phyloP scores from a whole-genome alignment of 2,888 invertebrate genomes.

The Sepioteuthis lessoniana region DNA sequence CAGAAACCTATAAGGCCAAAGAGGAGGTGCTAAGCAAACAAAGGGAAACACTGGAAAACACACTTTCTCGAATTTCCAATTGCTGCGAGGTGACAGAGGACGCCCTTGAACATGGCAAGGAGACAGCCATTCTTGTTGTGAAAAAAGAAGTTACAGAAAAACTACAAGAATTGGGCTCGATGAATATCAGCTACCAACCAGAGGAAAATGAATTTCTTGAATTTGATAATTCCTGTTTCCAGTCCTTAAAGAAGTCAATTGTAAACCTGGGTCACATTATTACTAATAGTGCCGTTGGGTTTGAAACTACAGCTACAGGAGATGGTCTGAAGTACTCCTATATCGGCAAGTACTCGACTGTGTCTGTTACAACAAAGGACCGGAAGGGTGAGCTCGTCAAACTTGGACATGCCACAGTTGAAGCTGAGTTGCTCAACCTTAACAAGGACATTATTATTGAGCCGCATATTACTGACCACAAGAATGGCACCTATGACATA shows the following conservation, averaged over 20 bases:
- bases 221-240: slow-evolving; percentile 71
- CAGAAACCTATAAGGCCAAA: slow-evolving; percentile 70
- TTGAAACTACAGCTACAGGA: slow-evolving; percentile 75
- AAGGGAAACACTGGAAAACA: slow-evolving; percentile 72
- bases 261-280: slow-evolving; percentile 71
- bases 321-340: slow-evolving; percentile 74
- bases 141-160: slow-evolving; percentile 77
- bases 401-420: slow-evolving; percentile 68
- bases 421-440: slow-evolving; percentile 66
- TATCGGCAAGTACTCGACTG: slow-evolving; percentile 70
- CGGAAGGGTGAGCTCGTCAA: slow-evolving; percentile 73
- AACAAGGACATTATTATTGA: slow-evolving; percentile 62
- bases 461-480: slow-evolving; percentile 71
- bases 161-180: slow-evolving; percentile 72
- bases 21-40: slow-evolving; percentile 72
- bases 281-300: slow-evolving; percentile 75
- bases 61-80: slow-evolving; percentile 74
- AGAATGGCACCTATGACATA: slow-evolving; percentile 75
- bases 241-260: slow-evolving; percentile 67
- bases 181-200: slow-evolving; percentile 67
- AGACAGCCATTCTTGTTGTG: slow-evolving; percentile 77
- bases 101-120: slow-evolving; percentile 76
- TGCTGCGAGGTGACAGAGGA: slow-evolving; percentile 77
- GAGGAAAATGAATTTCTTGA: slow-evolving; percentile 73
- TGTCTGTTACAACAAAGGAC: slow-evolving; percentile 74